Conservation (phyloP, 1,140 invertebrate species). For the Dreissena polymorpha region DNA sequence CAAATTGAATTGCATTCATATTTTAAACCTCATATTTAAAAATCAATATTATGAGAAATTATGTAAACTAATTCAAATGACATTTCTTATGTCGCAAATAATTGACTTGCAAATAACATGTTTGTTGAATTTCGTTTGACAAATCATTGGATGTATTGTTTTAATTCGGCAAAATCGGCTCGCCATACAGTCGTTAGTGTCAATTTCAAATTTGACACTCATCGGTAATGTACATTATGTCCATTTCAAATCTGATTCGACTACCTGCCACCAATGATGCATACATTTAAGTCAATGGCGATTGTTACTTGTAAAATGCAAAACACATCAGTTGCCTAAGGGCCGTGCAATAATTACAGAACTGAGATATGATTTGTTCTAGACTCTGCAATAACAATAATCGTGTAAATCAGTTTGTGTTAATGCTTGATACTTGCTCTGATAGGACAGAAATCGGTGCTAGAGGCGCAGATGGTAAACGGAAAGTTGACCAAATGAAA, state of each 20-base stretch:
- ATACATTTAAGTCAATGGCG: background rate
- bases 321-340: no score
- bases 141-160: no score
- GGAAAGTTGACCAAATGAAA: no score
- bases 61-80: no score
- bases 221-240: conserved; percentile 8
- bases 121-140: no score
- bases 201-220: background rate
- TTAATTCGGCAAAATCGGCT: background rate
- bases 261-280: background rate
- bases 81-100: no score
- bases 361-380: conserved; percentile 6
- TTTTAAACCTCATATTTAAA: no score
- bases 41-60: no score
- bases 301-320: no score
- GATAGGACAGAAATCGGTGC: conserved; percentile 31
- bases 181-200: background rate
- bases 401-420: conserved; percentile 34
- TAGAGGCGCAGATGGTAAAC: conserved; percentile 24
- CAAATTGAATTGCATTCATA: no score
- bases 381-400: conserved; percentile 30
- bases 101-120: no score
- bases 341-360: conserved; percentile 23
- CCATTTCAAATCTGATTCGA: background rate
- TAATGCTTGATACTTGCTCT: conserved; percentile 31